Evolutionary conservation across 2,113 vertebrate genomes (phyloP).

Genomic region (Reinhardtius hippoglossoides): DNA sequence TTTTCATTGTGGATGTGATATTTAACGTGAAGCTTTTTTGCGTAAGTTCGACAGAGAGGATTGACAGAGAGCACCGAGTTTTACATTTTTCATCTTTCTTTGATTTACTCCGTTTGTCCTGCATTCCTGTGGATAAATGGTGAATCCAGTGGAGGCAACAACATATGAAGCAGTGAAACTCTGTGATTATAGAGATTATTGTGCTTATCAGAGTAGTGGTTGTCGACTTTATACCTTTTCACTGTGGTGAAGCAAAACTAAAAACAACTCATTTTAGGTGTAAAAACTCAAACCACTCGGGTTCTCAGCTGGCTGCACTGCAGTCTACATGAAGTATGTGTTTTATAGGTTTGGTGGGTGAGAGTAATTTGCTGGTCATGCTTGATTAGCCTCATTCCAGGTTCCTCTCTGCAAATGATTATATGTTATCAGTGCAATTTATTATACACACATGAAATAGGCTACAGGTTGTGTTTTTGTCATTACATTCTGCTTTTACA

Average conservation of each 20-base stretch:
- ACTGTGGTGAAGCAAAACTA: not conserved
- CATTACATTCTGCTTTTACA: conserved; percentile 16
- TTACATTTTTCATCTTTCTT: not conserved
- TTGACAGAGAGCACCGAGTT: not conserved
- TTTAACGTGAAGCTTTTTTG: not conserved
- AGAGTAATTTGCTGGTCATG: not conserved
- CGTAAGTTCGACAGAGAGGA: not conserved
- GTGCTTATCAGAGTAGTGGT: too few species aligned
- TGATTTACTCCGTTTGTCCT: not conserved
- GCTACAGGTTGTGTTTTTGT: not conserved
- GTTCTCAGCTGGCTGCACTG: not conserved
- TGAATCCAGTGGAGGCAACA: not conserved
- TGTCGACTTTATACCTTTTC: not conserved
- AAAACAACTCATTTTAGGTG: not conserved
- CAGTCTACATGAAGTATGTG: not conserved
- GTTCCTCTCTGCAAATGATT: not conserved
- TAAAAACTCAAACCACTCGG: not conserved
- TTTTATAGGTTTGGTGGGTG: not conserved
- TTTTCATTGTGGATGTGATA: not conserved
- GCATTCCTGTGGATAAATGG: not conserved
- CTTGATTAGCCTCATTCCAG: not conserved
- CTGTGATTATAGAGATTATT: too few species aligned
- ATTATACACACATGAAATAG: not conserved
- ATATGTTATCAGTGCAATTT: not conserved
- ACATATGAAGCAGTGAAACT: not conserved